Percentiles rank a stretch among this genome's conserved stretches.
Evolutionary conservation across 2,113 vertebrate species (phyloP).

Genomic region (Ramphastos sulfuratus): DNA sequence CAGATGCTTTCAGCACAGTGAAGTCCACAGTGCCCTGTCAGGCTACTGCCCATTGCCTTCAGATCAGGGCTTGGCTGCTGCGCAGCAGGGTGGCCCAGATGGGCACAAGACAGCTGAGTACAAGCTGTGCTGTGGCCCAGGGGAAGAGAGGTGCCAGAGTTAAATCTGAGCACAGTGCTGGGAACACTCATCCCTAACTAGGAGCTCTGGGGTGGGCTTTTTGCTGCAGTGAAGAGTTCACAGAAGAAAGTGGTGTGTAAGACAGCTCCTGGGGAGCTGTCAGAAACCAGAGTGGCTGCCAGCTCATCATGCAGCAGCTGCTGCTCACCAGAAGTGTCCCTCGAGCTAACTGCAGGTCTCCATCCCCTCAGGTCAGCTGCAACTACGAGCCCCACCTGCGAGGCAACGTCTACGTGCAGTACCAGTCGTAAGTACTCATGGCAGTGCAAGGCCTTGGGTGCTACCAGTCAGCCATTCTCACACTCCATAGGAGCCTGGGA

Average conservation of each 20-base stretch:
- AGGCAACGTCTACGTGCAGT: slow-evolving; percentile 97
- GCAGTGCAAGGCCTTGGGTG: neutral
- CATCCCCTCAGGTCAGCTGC: slow-evolving; percentile 88
- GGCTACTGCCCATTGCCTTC: neutral
- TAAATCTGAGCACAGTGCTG: neutral
- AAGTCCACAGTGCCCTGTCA: neutral
- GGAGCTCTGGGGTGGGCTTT: neutral
- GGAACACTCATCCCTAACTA: neutral
- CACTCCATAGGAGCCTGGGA: neutral
- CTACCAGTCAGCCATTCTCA: neutral
- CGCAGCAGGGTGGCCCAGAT: neutral
- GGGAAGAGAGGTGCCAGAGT: neutral
- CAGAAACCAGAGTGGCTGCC: neutral
- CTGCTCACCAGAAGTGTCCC: neutral
- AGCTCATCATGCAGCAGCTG: neutral
- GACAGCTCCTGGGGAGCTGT: neutral
- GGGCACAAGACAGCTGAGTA: neutral
- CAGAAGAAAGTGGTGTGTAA: neutral
- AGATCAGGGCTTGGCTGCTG: neutral
- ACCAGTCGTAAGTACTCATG: slow-evolving; percentile 86
- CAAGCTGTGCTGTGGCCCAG: neutral
- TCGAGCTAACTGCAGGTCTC: neutral
- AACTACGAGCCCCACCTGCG: slow-evolving; percentile 95
- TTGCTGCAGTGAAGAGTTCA: neutral
- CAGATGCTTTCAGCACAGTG: neutral